Conservation (phyloP, 2,113 vertebrate species). For the Eurypyga helias region DNA sequence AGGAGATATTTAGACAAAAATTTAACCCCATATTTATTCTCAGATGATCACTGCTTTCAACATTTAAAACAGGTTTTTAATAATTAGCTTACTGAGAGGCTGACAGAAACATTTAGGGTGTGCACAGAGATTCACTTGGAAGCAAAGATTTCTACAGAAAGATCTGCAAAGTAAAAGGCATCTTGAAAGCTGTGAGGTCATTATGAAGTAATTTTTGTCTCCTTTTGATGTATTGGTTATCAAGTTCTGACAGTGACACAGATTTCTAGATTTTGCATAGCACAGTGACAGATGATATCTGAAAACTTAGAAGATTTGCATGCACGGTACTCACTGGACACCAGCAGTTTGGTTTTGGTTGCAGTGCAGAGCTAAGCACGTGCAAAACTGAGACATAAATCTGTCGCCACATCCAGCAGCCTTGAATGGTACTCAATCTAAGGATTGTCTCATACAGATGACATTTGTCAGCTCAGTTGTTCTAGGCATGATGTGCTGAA, state of each 20-base stretch:
- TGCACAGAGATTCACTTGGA: neutral
- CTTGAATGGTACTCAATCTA: neutral
- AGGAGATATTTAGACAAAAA: constrained; percentile 10
- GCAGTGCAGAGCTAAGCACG: neutral
- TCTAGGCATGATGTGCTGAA: neutral
- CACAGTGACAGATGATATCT: neutral
- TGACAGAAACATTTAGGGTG: neutral
- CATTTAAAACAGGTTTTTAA: neutral
- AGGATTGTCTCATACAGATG: neutral
- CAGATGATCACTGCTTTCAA: constrained; percentile 22
- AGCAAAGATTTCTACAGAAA: neutral
- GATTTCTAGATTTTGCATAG: neutral
- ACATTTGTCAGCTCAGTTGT: neutral
- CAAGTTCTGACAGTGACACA: neutral
- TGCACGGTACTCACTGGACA: neutral
- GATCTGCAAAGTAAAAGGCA: neutral
- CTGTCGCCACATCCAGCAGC: neutral
- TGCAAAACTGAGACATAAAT: neutral
- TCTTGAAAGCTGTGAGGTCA: neutral
- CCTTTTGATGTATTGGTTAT: neutral
- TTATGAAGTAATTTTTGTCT: neutral
- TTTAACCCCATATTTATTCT: constrained; percentile 31
- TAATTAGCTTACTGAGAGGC: constrained; percentile 7
- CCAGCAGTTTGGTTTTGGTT: neutral
- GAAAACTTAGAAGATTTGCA: neutral